These are phyloP conservation scores for Odontamblyopus rebecca DNA, from an alignment of 2,797 vertebrate genomes.

Conservation along the genomic window DNA sequence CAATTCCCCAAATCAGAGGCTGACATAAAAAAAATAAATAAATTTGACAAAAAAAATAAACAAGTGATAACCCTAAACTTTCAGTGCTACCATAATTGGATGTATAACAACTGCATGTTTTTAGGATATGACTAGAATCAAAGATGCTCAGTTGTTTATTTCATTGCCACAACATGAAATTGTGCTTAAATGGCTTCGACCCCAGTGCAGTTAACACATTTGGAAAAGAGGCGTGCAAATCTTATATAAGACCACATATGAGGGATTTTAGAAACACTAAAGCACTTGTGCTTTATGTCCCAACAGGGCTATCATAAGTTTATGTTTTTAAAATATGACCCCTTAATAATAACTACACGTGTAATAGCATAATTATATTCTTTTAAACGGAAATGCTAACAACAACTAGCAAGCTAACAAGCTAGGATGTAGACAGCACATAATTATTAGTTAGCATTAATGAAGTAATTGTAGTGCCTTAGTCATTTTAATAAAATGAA, in stretches of 20 bases:
- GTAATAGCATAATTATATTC: too few relatives aligned
- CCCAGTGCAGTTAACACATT: slow-evolving; percentile 29
- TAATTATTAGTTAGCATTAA: too few relatives aligned
- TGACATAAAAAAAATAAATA: slow-evolving; percentile 54
- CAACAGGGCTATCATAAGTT: neutral
- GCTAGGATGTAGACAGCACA: too few relatives aligned
- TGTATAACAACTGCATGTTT: slow-evolving; percentile 53
- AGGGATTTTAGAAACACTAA: neutral
- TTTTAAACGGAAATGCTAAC: too few relatives aligned
- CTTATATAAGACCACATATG: too few relatives aligned
- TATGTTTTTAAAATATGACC: neutral
- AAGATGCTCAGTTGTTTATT: slow-evolving; percentile 50
- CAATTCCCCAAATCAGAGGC: slow-evolving; percentile 65
- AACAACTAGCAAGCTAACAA: too few relatives aligned
- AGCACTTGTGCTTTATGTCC: neutral
- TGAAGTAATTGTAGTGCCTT: too few relatives aligned
- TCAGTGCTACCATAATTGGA: slow-evolving; percentile 60
- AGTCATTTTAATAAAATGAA: too few relatives aligned
- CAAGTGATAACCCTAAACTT: slow-evolving; percentile 65
- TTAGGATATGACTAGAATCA: slow-evolving; percentile 44
- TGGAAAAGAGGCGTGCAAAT: neutral
- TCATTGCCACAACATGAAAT: slow-evolving; percentile 28
- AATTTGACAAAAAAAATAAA: slow-evolving; percentile 40
- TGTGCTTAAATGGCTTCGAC: slow-evolving; percentile 38
- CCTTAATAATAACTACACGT: too few relatives aligned